Conservation (phyloP, 2,797 vertebrate species). For the Acanthurus leucopareius region DNA sequence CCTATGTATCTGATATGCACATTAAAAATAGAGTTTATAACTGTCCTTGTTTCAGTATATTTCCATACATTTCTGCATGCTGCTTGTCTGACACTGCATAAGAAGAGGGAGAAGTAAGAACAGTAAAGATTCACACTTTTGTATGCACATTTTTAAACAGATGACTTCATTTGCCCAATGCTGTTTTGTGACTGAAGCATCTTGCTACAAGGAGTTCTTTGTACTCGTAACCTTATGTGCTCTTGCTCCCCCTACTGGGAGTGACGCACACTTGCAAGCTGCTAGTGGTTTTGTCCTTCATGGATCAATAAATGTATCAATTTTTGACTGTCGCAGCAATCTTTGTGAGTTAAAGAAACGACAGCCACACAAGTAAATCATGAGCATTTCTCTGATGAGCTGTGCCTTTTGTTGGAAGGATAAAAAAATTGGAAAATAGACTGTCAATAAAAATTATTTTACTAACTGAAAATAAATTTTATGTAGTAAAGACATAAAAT, state of each 20-base stretch:
- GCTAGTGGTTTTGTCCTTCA: background rate
- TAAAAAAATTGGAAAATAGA: too few species aligned
- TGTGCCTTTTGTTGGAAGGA: background rate
- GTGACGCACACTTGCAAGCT: slow-evolving; percentile 4
- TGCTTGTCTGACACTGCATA: background rate
- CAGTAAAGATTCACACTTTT: too few species aligned
- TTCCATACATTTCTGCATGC: background rate
- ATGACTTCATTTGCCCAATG: slow-evolving; percentile 34
- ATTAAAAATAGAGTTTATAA: background rate
- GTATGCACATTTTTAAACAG: slow-evolving; percentile 1
- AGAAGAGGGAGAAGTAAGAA: background rate
- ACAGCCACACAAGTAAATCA: background rate
- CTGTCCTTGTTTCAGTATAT: background rate
- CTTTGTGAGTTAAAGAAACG: background rate
- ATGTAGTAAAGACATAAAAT: background rate
- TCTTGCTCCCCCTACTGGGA: slow-evolving; percentile 58
- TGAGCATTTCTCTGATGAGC: background rate
- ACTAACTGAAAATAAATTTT: background rate
- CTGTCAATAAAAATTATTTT: background rate
- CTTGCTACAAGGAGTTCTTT: background rate
- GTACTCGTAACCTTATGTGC: slow-evolving; percentile 15
- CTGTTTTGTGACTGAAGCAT: slow-evolving; percentile 9
- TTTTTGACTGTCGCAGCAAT: slow-evolving; percentile 9
- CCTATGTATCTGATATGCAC: slow-evolving; percentile 1
- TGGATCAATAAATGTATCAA: slow-evolving; percentile 1